A percentile compares a stretch with the other conserved stretches of the same genome.
Conservation (phyloP, 1,140 invertebrate genomes). For the Tetramorium parvispinum region DNA sequence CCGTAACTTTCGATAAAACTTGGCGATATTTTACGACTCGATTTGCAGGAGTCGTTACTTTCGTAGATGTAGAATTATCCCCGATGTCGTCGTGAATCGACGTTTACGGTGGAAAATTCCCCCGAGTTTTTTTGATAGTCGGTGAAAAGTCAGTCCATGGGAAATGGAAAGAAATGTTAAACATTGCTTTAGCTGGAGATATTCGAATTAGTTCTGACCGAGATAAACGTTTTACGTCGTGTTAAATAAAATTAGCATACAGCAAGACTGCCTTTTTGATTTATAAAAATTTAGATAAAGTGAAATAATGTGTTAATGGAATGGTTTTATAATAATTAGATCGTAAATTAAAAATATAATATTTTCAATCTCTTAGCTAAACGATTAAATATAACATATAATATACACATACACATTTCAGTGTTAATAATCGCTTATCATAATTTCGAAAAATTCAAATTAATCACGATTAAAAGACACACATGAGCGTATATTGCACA, state of each 20-base stretch:
- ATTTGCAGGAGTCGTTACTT: slow-evolving; percentile 69
- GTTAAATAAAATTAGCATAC: not conserved
- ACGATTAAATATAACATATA: not conserved
- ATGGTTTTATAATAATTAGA: not conserved
- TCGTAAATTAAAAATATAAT: not conserved
- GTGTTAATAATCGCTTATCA: not conserved
- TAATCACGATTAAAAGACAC: not conserved
- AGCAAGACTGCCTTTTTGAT: not conserved
- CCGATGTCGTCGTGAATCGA: slow-evolving; percentile 69
- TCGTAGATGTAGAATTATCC: slow-evolving; percentile 70
- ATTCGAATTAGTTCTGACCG: not conserved
- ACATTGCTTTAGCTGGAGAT: not conserved
- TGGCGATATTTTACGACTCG: slow-evolving; percentile 60
- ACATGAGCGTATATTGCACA: slow-evolving; percentile 17
- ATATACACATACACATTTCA: not conserved
- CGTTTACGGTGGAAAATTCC: not conserved
- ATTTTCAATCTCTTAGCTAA: not conserved
- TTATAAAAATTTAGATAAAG: not conserved
- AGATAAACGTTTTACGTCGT: not conserved
- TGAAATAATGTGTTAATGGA: not conserved
- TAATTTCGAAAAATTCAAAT: slow-evolving; percentile 6
- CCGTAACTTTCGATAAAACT: slow-evolving; percentile 68
- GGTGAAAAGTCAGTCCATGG: not conserved
- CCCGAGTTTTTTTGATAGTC: not conserved
- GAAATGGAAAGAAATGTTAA: not conserved